Evolutionary conservation across 2,797 vertebrate species (phyloP), one percentile per base, ranked within the genome.

Genomic region (Babyrousa celebensis): DNA sequence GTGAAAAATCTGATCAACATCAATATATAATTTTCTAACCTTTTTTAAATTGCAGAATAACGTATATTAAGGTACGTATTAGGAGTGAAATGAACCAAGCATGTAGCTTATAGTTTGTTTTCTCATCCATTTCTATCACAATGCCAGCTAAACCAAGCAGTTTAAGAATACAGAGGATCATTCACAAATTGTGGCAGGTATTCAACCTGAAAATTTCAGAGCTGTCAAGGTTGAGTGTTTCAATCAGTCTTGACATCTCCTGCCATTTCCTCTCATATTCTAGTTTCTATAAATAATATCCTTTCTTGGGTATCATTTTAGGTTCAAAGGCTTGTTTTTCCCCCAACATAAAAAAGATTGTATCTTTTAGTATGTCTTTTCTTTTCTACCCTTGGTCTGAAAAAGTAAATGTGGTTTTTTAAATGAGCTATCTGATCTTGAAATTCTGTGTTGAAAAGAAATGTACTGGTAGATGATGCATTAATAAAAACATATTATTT

Each of bases 191-290:
- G 70, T 97, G 97, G 54, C 96, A 98, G 94, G 65, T 91, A 97
- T 91, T 56, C 98, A 98, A 96, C 85, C 95, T 96, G 62, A 63
- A 97, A 95, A 98, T 98, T 98, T 98, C 95, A 96, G 75, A 95
- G 77, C 88, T 98, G 97, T 98, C 98, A 98, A 97, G 93, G 72
- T 84, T 98, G 85, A 96, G 78, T 71, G 25, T 98, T 98, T 98
- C 98, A 98, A 98, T 98, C 98, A 98, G 94, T 97, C 98, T 82
- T 97, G 98, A 98, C 96, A 98, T 78, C 85, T 97, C 95, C 91
- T 97, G 97, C 77, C 95, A 98, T 98, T 98, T 98, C 68, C 96
- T 97, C 97, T 98, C 95, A 97, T 96, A 98, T 96, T 97, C 79
- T 79, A 62, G 80, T 88, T 97, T 98, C 98, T 98, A 98, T 98